A percentile compares a stretch with the other conserved stretches of the same genome.
phyloP scores from a whole-genome alignment of 2,113 vertebrate genomes.

The Podarcis cretensis region DNA sequence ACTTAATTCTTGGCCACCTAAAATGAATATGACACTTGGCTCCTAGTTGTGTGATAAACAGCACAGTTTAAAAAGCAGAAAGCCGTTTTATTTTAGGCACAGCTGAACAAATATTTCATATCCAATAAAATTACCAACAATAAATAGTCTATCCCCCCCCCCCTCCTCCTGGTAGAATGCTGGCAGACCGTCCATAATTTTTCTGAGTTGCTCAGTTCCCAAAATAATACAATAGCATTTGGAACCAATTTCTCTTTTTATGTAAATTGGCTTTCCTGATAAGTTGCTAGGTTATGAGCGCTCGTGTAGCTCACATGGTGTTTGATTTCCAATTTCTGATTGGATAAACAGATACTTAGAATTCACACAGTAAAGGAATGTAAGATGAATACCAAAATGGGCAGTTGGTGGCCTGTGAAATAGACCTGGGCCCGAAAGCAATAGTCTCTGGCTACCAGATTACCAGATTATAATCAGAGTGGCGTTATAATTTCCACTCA shows the following conservation, averaged over 20 bases:
- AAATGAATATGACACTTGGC: conserved; percentile 12
- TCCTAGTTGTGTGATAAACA: conserved; percentile 7
- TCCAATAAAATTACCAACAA: conserved; percentile 21
- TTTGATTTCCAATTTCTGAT: background rate
- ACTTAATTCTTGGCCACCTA: conserved; percentile 8
- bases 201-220: background rate
- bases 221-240: conserved; percentile 9
- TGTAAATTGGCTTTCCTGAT: background rate
- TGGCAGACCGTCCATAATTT: background rate
- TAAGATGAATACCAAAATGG: background rate
- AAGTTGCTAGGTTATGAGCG: background rate
- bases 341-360: background rate
- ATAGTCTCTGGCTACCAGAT: background rate
- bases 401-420: too few relatives aligned
- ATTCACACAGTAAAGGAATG: background rate
- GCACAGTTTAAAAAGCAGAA: conserved; percentile 4
- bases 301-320: background rate
- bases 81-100: background rate
- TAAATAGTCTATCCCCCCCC: background rate
- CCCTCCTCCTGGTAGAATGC: background rate
- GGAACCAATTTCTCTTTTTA: background rate
- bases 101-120: conserved; percentile 23
- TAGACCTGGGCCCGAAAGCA: background rate
- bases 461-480: background rate
- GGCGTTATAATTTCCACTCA: background rate